A percentile compares a stretch with the other conserved stretches of the same genome.
phyloP scores from a whole-genome alignment of 2,797 vertebrate genomes.

The Iguana delicatissima region DNA sequence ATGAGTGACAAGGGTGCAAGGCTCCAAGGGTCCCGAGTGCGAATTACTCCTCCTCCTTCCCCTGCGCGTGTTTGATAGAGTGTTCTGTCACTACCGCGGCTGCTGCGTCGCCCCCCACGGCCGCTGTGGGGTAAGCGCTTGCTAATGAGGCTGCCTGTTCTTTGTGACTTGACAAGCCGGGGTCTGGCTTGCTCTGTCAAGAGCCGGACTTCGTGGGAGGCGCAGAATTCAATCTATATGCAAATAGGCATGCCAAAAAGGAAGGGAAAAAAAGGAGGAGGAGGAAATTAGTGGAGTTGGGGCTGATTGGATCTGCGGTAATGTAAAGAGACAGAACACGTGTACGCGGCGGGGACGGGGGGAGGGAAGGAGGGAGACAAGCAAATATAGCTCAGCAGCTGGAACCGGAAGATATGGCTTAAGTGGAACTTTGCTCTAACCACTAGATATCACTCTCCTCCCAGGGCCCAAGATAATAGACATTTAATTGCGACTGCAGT shows the following conservation, averaged over 20 bases:
- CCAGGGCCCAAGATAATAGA: no score
- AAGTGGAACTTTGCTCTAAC: background rate
- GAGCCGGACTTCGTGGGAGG: constrained; percentile 10
- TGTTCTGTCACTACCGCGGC: background rate
- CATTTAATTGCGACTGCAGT: background rate
- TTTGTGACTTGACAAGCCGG: background rate
- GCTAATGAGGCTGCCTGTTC: constrained; percentile 28
- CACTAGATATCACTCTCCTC: background rate
- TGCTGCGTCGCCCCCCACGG: background rate
- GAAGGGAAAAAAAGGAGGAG: background rate
- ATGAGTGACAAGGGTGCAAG: background rate
- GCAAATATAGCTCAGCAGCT: background rate
- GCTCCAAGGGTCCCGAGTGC: background rate
- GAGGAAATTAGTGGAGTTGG: background rate
- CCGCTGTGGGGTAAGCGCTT: background rate
- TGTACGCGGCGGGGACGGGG: background rate
- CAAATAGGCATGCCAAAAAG: constrained; percentile 6
- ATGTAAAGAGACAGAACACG: constrained; percentile 35
- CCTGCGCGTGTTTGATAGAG: background rate
- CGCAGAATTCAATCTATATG: constrained; percentile 49
- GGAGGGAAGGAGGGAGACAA: background rate
- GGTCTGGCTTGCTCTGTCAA: background rate
- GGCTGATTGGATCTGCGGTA: constrained; percentile 12
- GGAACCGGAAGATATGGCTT: background rate
- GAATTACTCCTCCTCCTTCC: background rate